These are phyloP conservation scores for Gerris buenoi DNA, from an alignment of 1,140 invertebrate species.

Conservation along the genomic window DNA sequence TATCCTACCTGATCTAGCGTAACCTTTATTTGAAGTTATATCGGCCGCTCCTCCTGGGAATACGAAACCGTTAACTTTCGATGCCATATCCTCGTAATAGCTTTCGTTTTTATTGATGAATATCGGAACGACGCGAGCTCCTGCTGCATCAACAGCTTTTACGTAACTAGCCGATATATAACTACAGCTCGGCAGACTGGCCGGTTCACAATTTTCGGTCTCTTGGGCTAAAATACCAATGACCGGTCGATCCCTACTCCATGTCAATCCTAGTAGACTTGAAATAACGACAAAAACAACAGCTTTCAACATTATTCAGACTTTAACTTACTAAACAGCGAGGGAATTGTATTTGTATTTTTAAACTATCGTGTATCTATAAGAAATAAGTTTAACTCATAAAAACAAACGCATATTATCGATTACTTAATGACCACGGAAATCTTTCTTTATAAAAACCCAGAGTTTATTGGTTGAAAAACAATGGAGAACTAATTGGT, in stretches of 20 bases:
- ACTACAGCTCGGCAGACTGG: neutral
- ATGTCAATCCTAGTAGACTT: too few relatives aligned
- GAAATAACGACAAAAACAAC: too few relatives aligned
- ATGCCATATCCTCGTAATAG: slow-evolving; percentile 9
- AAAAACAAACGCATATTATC: too few relatives aligned
- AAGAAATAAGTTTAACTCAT: too few relatives aligned
- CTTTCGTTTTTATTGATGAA: slow-evolving; percentile 19
- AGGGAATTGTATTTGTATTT: too few relatives aligned
- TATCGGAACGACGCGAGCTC: slow-evolving; percentile 66
- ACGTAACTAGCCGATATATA: slow-evolving; percentile 75
- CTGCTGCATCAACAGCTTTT: slow-evolving; percentile 64
- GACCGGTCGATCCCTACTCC: slow-evolving; percentile 15
- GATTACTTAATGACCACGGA: too few relatives aligned
- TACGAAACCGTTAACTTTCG: neutral
- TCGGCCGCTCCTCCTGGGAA: neutral
- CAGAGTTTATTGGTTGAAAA: too few relatives aligned
- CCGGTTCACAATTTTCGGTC: neutral
- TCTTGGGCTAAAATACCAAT: slow-evolving; percentile 22
- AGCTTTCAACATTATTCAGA: too few relatives aligned
- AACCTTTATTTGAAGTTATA: neutral
- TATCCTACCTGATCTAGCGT: neutral
- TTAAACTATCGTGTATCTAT: too few relatives aligned
- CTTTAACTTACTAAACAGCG: too few relatives aligned
- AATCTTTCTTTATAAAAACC: too few relatives aligned
- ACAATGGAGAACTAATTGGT: too few relatives aligned